Conservation (phyloP, 2,888 invertebrate genomes). For the Ypsolopha scabrella region DNA sequence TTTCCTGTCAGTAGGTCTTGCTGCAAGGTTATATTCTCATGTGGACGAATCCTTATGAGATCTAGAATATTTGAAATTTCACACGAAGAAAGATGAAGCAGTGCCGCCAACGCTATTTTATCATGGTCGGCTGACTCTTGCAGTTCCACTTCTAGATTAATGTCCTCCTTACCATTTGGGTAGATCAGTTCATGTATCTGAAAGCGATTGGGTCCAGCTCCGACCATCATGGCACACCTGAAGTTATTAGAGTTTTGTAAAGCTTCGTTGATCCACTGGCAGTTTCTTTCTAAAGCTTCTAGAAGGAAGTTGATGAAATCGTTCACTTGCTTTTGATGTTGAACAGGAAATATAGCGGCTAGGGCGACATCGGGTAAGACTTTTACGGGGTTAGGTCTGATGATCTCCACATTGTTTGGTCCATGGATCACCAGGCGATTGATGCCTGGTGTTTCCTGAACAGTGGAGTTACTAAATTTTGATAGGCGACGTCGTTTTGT, state of each 20-base stretch:
- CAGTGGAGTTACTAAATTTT: no score
- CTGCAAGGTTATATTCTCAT: constrained; percentile 32
- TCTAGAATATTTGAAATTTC: constrained; percentile 41
- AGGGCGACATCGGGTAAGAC: constrained; percentile 34
- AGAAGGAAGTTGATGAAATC: constrained; percentile 50
- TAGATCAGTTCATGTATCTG: constrained; percentile 52
- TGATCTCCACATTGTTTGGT: no score
- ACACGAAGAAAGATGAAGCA: constrained; percentile 33
- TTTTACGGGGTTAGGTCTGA: constrained; percentile 8
- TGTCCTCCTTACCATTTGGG: constrained; percentile 32
- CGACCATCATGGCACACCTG: constrained; percentile 46
- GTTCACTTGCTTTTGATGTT: constrained; percentile 45
- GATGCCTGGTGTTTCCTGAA: no score
- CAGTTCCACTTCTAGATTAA: constrained; percentile 49
- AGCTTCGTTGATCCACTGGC: constrained; percentile 44
- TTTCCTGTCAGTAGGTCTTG: constrained; percentile 50
- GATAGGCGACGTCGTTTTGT: no score
- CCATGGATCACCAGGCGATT: no score
- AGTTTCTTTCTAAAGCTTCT: constrained; percentile 41
- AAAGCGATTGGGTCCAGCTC: constrained; percentile 55
- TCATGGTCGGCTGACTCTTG: constrained; percentile 53
- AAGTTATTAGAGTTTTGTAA: constrained; percentile 43
- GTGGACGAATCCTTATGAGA: constrained; percentile 40
- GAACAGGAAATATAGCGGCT: constrained; percentile 49
- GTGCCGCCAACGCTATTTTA: constrained; percentile 50